Evolutionary conservation across 2,113 vertebrate species (phyloP), one percentile per base, ranked within the genome.

Genomic region (Orthonyx spaldingii): DNA sequence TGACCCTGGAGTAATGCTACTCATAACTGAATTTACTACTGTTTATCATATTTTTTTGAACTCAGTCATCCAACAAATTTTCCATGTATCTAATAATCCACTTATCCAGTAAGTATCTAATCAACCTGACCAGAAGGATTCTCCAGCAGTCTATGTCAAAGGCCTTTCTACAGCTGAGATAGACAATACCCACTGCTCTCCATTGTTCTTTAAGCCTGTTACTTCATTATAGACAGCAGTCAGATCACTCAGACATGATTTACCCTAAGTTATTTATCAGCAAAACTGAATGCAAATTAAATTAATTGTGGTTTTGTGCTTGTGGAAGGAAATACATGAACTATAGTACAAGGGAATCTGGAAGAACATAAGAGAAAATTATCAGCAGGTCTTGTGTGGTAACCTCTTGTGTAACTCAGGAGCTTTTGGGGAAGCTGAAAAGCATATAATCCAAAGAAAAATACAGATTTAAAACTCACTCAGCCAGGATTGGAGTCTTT

Each of bases 401-500:
- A 85, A 53, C 3, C 0, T 3, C 7, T 44, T 4, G 1, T 4
- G 1, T 35, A 72, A 12, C 4, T 95, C 44, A 46, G 26, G 11
- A 60, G 6, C 1, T 65, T 22, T 68, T 47, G 7, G 6, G 7
- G 16, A 59, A 52, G 14, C 10, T 64, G 23, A 77, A 32, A 69
- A 22, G 2, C 33, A 3, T 46, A 63, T 71, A 87, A n/a, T 11
- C 7, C 27, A 30, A 30, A 50, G 26, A 60, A 74, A 87, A 39
- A 44, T 28, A 35, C 0, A 46, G 7, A 64, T 30, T 71, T 81
- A 39, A 74, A 61, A 49, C 5, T 28, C 6, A 49, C 3, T 28
- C 9, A 37, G 30, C 3, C 0, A 6, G 30, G 24, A 24, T 3
- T 56, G 7, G 24, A 72, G 9, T 72, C 30, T 60, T 72, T 53